Base-by-base conservation (phyloP, 92 coral and sea anemone genomes). In the Chrysogorgia sp. region DNA sequence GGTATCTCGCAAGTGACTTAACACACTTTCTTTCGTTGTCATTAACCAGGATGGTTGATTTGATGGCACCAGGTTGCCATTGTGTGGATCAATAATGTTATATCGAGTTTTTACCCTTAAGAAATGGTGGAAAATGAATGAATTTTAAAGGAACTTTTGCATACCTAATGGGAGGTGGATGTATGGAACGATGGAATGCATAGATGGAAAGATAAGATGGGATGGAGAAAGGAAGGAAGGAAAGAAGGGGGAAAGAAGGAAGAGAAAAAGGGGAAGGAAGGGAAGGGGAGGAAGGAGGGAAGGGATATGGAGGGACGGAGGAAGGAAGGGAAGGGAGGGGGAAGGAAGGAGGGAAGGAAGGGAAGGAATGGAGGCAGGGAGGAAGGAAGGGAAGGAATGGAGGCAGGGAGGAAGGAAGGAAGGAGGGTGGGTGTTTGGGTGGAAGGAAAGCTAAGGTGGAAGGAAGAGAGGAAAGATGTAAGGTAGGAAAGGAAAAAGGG, bases 51-150 rank as follows among this genome's bases (percentile, higher is more conserved):
- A 14, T 34, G 5, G 55, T 5, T 40, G 60, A 8, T 28, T 71
- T 7, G 61, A 50, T 35, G 66, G 79, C 40, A 81, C 21, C 30
- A 75, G 24, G 20, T 61, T 66, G 15, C 91, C 97, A 7, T 49
- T 50, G 14, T 87, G 86, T 37, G 88, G 81, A 57, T 91, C 97
- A 31, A 93, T 90, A 5, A 93, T 89, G 7, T 86, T 81, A 63
- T 84, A 93, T 37, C 88, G 89, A 1, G 98, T 89, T 34, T 94
- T 90, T 15, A 93, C 92, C 76, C 93, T 92, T 43, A 41, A 71
- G 49, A 68, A 12, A 21, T 67, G n/a, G n/a, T n/a, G 43, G 10
- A 45, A 19, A 59, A 49, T n/a, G 2, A 34, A 19, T 22, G 10
- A 0, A 40, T 47, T 22, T 13, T 19, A 19, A 45, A 56, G 1